Conservation (phyloP, 2,113 vertebrate genomes). For the Cynocephalus volans region DNA sequence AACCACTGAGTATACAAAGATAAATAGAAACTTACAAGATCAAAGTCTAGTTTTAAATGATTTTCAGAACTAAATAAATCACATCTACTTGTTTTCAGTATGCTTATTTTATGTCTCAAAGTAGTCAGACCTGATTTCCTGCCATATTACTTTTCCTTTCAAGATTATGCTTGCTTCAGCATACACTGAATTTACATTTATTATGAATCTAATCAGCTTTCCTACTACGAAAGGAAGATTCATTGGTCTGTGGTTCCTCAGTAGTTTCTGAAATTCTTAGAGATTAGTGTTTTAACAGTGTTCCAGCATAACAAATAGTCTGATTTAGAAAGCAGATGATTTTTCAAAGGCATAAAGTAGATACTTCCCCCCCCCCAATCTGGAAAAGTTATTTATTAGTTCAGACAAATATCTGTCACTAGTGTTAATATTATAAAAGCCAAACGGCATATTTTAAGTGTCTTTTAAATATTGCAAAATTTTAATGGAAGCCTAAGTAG, state of each 20-base stretch:
- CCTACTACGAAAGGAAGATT: slow-evolving; percentile 43
- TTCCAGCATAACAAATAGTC: background rate
- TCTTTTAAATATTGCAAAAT: background rate
- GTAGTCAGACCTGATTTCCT: slow-evolving; percentile 51
- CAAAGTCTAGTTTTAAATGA: background rate
- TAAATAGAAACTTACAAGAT: background rate
- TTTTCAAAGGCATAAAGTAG: background rate
- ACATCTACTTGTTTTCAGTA: background rate
- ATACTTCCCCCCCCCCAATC: background rate
- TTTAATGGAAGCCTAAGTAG: background rate
- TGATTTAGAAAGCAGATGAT: slow-evolving; percentile 55
- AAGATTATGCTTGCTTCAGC: slow-evolving; percentile 36
- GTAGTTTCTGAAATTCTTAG: slow-evolving; percentile 51
- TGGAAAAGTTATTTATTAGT: background rate
- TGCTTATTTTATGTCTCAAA: slow-evolving; percentile 36
- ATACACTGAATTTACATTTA: slow-evolving; percentile 61
- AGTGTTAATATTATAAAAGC: slow-evolving; percentile 46
- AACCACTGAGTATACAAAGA: background rate
- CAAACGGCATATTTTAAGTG: slow-evolving; percentile 30
- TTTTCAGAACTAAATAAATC: slow-evolving; percentile 47
- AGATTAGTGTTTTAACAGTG: background rate
- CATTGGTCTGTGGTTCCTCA: background rate
- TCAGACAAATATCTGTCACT: slow-evolving; percentile 53
- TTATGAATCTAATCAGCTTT: slow-evolving; percentile 58
- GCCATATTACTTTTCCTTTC: slow-evolving; percentile 37